These are phyloP conservation scores for Araneus ventricosus DNA, from an alignment of 1,140 invertebrate genomes.

Conservation along the genomic window DNA sequence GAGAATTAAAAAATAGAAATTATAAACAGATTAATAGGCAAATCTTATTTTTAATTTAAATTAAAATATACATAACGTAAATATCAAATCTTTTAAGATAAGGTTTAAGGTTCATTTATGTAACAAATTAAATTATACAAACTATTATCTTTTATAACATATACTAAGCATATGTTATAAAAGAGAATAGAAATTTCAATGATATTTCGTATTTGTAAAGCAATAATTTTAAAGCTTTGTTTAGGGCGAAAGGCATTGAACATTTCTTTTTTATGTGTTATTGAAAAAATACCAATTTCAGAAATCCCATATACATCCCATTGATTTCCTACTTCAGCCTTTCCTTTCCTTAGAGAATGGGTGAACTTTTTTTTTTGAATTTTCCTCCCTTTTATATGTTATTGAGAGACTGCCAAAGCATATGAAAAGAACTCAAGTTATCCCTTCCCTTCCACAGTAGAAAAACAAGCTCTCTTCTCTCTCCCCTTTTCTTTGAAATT, in stretches of 20 bases:
- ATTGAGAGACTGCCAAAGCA: constrained; percentile 29
- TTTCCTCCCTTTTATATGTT: background rate
- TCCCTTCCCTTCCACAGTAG: background rate
- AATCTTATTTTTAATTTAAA: too few species aligned
- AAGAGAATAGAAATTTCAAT: background rate
- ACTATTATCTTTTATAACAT: too few species aligned
- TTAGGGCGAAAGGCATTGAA: constrained; percentile 11
- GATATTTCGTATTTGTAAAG: background rate
- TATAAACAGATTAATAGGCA: too few species aligned
- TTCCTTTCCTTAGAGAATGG: background rate
- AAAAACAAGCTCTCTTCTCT: background rate
- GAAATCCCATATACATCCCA: background rate
- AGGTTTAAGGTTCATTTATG: too few species aligned
- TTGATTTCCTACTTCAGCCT: background rate
- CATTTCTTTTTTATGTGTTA: background rate
- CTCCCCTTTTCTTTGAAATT: background rate
- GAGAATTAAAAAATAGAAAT: too few species aligned
- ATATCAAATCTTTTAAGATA: too few species aligned
- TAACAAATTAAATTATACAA: too few species aligned
- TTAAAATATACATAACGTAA: too few species aligned
- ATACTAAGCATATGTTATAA: too few species aligned
- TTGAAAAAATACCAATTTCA: background rate
- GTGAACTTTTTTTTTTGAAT: too few species aligned
- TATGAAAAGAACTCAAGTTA: constrained; percentile 3
- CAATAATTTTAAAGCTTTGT: constrained; percentile 11